Evolutionary conservation across 2,113 vertebrate species (phyloP).

Genomic region (Brachypodius melanocephalos): DNA sequence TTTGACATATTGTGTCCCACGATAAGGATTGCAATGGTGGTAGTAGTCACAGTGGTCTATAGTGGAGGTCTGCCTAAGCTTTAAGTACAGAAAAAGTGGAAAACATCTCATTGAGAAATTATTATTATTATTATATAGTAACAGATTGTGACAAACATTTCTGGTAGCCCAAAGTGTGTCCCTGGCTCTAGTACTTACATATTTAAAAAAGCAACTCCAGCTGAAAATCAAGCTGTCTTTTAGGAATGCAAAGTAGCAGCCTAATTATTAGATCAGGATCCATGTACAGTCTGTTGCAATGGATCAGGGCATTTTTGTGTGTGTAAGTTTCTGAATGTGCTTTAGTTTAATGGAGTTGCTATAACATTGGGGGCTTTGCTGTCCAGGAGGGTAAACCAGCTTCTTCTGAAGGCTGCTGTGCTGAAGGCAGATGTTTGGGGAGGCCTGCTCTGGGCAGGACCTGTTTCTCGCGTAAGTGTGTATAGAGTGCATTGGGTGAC

Average conservation of each 20-base stretch:
- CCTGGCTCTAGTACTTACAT: fast-evolving
- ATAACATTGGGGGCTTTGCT: not conserved
- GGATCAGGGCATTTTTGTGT: not conserved
- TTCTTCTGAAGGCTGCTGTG: not conserved
- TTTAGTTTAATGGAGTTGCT: not conserved
- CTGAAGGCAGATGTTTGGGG: not conserved
- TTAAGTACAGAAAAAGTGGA: not conserved
- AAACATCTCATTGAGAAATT: not conserved
- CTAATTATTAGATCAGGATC: not conserved
- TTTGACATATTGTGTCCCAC: not conserved
- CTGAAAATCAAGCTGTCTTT: not conserved
- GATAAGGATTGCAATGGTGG: not conserved
- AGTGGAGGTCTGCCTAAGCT: not conserved
- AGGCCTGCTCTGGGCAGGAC: not conserved
- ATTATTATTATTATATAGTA: not conserved
- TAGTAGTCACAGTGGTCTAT: not conserved
- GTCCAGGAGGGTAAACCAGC: not conserved
- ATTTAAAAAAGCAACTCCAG: not conserved
- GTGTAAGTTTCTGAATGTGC: not conserved
- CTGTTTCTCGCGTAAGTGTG: not conserved
- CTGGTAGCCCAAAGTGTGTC: fast-evolving
- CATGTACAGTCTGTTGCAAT: not conserved
- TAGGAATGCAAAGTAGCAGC: not conserved
- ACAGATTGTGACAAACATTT: not conserved
- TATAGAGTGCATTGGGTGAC: not conserved